phyloP scores from a whole-genome alignment of 2,113 vertebrate species.

The Scortum barcoo region DNA sequence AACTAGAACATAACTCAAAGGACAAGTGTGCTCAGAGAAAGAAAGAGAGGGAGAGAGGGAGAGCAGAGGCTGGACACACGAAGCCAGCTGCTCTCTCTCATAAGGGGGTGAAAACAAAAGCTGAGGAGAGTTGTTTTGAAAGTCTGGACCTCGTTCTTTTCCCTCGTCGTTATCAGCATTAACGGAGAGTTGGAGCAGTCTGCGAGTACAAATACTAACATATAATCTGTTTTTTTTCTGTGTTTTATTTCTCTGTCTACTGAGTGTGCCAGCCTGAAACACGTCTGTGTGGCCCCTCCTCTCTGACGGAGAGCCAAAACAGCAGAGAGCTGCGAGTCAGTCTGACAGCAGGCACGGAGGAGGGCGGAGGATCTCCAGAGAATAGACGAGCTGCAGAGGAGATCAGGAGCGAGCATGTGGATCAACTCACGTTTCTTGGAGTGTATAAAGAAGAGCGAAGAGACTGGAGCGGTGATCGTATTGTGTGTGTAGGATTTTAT shows the following conservation, averaged over 20 bases:
- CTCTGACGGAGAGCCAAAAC: slow-evolving; percentile 55
- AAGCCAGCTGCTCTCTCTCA: too few relatives aligned
- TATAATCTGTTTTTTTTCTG: not conserved
- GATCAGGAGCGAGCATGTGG: not conserved
- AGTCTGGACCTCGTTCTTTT: not conserved
- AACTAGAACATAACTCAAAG: not conserved
- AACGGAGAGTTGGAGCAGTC: not conserved
- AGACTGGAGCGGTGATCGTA: not conserved
- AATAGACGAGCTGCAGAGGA: not conserved
- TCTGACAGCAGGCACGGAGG: slow-evolving; percentile 59
- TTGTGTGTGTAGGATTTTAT: slow-evolving; percentile 14
- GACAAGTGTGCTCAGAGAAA: not conserved
- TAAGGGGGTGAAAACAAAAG: not conserved
- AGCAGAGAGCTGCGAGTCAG: slow-evolving; percentile 57
- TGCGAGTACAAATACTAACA: slow-evolving; percentile 1
- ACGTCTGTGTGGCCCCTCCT: slow-evolving; percentile 67
- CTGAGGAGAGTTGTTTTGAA: not conserved
- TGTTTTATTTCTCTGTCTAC: not conserved
- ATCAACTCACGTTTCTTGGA: slow-evolving; percentile 13
- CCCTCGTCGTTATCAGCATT: not conserved
- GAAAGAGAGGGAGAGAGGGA: too few relatives aligned
- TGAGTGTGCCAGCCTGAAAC: slow-evolving; percentile 37
- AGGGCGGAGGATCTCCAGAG: slow-evolving; percentile 56
- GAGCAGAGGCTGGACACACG: too few relatives aligned
- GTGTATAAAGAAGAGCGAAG: not conserved